Percentiles rank a stretch among this genome's conserved stretches.
These are phyloP conservation scores for Euzophera pinguis DNA, from an alignment of 2,888 invertebrate species.

Conservation along the genomic window DNA sequence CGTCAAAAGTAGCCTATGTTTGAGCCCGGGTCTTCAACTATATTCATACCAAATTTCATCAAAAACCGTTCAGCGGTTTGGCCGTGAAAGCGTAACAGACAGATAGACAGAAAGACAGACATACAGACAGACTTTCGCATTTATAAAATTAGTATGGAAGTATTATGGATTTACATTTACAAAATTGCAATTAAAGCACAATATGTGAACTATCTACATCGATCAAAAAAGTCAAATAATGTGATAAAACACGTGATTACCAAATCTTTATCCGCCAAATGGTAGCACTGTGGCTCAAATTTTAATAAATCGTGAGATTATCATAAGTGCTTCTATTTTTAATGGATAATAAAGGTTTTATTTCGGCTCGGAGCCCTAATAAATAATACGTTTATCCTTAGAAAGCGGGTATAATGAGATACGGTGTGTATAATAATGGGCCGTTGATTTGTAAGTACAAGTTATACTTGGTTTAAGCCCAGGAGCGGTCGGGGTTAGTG, in stretches of 20 bases:
- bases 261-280: conserved; percentile 8
- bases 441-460: conserved; percentile 59
- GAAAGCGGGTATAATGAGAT: conserved; percentile 55
- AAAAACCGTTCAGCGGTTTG: no score
- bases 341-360: conserved; percentile 33
- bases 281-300: conserved; percentile 6
- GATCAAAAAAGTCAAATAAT: neutral
- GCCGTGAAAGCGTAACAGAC: no score
- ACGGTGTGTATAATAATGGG: conserved; percentile 49
- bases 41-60: no score
- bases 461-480: conserved; percentile 32
- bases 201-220: no score
- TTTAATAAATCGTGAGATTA: conserved; percentile 41
- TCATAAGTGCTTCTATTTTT: conserved; percentile 35
- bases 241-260: neutral
- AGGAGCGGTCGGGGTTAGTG: conserved; percentile 37
- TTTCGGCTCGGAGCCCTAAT: conserved; percentile 34
- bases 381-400: conserved; percentile 65
- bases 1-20: no score
- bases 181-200: no score
- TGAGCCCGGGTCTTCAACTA: no score
- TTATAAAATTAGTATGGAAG: no score
- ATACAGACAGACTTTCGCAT: no score
- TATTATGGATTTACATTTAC: no score
- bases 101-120: no score